Evolutionary conservation across 2,797 vertebrate species (phyloP).

Genomic region (Forpus xanthops): DNA sequence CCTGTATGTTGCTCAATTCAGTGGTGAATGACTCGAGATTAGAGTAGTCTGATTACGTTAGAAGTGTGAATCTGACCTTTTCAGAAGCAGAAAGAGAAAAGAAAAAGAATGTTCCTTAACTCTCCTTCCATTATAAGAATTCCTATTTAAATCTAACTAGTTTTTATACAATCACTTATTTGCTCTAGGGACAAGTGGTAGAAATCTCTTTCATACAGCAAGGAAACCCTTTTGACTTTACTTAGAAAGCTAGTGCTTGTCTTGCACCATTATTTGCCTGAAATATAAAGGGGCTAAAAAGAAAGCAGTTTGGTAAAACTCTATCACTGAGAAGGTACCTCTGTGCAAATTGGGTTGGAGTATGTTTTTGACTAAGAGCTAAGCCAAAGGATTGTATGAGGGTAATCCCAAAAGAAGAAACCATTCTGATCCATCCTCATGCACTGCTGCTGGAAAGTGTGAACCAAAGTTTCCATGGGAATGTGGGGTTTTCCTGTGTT

Average conservation of each 20-base stretch:
- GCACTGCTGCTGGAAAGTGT: not conserved
- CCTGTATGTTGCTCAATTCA: not conserved
- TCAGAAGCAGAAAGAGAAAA: not conserved
- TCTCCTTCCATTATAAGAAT: not conserved
- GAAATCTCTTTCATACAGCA: not conserved
- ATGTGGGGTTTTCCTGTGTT: constrained; percentile 2
- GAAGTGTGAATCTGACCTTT: not conserved
- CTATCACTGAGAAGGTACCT: not conserved
- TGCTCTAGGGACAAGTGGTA: not conserved
- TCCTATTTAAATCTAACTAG: not conserved
- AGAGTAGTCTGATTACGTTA: not conserved
- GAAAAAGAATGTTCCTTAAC: not conserved
- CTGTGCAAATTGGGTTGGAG: not conserved
- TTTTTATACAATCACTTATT: not conserved
- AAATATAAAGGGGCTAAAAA: not conserved
- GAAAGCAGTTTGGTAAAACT: not conserved
- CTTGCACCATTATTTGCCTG: not conserved
- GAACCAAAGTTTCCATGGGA: constrained; percentile 13
- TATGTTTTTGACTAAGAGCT: not conserved
- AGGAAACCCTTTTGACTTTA: not conserved
- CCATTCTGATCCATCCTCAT: not conserved
- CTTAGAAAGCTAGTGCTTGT: not conserved
- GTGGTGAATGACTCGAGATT: not conserved
- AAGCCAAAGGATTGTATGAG: not conserved
- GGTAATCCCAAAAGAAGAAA: not conserved